Conservation (phyloP, 2,888 invertebrate species). For the Limnephilus marmoratus region DNA sequence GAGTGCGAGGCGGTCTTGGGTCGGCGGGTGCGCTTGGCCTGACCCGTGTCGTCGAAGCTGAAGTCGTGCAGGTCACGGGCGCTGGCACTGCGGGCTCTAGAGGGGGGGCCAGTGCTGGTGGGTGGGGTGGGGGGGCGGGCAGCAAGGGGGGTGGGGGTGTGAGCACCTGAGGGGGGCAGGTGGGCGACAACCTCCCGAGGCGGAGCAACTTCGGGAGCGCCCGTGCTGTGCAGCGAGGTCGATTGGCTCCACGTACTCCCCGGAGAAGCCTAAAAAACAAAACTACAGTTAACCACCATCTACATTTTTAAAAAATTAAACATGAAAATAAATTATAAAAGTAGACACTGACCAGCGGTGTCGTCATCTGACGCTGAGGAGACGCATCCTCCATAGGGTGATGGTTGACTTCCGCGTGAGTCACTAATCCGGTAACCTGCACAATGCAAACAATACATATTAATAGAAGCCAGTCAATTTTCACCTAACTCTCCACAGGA, state of each 20-base stretch:
- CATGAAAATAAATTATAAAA: neutral
- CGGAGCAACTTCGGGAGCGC: constrained; percentile 66
- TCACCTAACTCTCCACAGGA: neutral
- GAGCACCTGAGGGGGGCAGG: constrained; percentile 65
- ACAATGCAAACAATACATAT: neutral
- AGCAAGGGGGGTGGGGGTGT: constrained; percentile 68
- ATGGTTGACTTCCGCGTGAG: constrained; percentile 79
- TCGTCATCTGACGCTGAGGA: constrained; percentile 80
- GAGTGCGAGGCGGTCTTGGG: constrained; percentile 71
- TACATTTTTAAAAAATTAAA: neutral
- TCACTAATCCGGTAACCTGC: constrained; percentile 71
- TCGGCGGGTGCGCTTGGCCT: constrained; percentile 79
- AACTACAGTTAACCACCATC: neutral
- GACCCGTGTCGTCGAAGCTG: constrained; percentile 84
- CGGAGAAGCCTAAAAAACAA: constrained; percentile 73
- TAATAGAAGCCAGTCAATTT: neutral
- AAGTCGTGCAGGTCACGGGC: constrained; percentile 89
- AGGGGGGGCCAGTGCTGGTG: constrained; percentile 73
- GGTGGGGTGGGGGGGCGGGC: constrained; percentile 30
- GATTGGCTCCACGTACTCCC: constrained; percentile 77
- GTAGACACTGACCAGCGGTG: constrained; percentile 73
- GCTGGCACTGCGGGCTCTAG: constrained; percentile 89
- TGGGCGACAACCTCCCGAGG: constrained; percentile 55
- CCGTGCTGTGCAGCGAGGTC: constrained; percentile 71
- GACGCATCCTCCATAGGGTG: constrained; percentile 78